Evolutionary conservation across 1,140 invertebrate species (phyloP).

Genomic region (Odontomachus brunneus): DNA sequence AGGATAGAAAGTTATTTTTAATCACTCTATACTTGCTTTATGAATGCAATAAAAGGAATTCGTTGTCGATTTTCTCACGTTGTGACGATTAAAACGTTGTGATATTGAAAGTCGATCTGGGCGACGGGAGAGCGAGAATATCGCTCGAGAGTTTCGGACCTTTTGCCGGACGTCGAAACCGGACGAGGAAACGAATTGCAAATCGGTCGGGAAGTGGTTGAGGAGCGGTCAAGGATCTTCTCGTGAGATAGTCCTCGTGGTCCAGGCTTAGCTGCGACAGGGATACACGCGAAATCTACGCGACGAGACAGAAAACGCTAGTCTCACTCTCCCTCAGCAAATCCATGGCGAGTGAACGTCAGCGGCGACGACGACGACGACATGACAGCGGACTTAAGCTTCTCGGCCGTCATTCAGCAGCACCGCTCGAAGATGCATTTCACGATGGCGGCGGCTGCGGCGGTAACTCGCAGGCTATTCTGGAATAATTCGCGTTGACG

Average conservation of each 20-base stretch:
- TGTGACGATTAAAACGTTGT: too few relatives aligned
- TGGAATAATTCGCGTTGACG: constrained; percentile 51
- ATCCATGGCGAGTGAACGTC: constrained; percentile 1
- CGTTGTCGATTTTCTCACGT: too few relatives aligned
- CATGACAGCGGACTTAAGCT: constrained; percentile 50
- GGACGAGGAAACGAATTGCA: too few relatives aligned
- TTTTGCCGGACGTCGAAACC: background rate
- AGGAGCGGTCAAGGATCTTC: background rate
- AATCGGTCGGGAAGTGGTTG: too few relatives aligned
- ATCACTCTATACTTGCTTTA: too few relatives aligned
- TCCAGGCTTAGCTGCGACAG: background rate
- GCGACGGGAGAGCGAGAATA: constrained; percentile 1
- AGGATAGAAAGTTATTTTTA: too few relatives aligned
- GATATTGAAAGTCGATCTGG: too few relatives aligned
- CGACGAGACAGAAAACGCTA: constrained; percentile 48
- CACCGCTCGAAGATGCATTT: constrained; percentile 7
- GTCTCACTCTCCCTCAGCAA: constrained; percentile 44
- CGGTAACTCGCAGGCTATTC: constrained; percentile 59
- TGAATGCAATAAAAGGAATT: too few relatives aligned
- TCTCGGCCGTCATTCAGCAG: constrained; percentile 29
- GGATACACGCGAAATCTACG: constrained; percentile 25
- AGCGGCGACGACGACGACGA: constrained; percentile 33
- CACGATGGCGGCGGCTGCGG: background rate
- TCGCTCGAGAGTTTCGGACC: background rate
- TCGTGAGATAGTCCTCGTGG: too few relatives aligned